Conservation (phyloP, 1,140 invertebrate genomes). For the Macrobrachium nipponense region DNA sequence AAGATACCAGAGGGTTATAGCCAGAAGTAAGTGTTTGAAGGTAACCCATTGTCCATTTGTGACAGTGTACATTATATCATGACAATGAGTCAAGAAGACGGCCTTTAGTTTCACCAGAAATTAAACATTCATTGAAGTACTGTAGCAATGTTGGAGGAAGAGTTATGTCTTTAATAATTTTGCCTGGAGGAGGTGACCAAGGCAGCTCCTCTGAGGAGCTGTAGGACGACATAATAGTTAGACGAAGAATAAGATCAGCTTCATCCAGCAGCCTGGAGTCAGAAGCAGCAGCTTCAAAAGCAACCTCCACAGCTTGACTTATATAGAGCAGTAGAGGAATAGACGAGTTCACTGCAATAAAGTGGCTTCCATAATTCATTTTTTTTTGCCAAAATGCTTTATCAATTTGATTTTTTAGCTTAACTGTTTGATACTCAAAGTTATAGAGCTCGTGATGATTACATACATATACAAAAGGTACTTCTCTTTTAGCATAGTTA, state of each 20-base stretch:
- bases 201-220: not conserved
- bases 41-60: slow-evolving; percentile 8
- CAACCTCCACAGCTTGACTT: slow-evolving; percentile 7
- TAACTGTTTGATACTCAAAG: too few relatives aligned
- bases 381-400: not conserved
- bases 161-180: not conserved
- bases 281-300: slow-evolving; percentile 3
- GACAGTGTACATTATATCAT: slow-evolving; percentile 5
- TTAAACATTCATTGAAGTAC: slow-evolving; percentile 5
- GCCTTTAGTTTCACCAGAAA: not conserved
- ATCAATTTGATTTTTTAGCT: too few relatives aligned
- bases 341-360: slow-evolving; percentile 1
- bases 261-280: too few relatives aligned
- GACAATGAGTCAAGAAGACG: not conserved
- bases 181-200: slow-evolving; percentile 3
- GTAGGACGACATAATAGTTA: not conserved
- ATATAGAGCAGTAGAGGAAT: not conserved
- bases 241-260: not conserved
- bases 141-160: slow-evolving; percentile 3
- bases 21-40: slow-evolving; percentile 8
- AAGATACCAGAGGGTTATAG: too few relatives aligned
- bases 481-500: too few relatives aligned
- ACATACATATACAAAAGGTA: too few relatives aligned
- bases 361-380: not conserved
- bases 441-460: too few relatives aligned